Conservation (phyloP, 2,113 vertebrate species). For the Rhizomys pruinosus region DNA sequence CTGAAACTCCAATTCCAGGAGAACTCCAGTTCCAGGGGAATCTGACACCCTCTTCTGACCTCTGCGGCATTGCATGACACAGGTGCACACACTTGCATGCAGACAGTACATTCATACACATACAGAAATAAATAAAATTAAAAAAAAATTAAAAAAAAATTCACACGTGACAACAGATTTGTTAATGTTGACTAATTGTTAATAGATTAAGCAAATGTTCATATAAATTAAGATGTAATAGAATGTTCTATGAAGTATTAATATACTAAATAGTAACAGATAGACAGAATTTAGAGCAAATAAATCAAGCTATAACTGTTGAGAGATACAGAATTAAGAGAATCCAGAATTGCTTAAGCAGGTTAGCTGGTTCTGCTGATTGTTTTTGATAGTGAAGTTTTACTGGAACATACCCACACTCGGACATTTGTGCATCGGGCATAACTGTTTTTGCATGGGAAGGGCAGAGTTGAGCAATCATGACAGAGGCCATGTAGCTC, state of each 20-base stretch:
- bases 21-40: too few species aligned
- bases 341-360: background rate
- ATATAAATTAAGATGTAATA: background rate
- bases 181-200: conserved; percentile 19
- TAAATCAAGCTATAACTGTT: background rate
- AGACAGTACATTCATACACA: too few species aligned
- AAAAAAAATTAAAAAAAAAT: too few species aligned
- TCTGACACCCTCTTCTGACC: too few species aligned
- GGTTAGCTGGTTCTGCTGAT: background rate
- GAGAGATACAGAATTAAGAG: background rate
- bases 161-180: background rate
- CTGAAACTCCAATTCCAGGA: too few species aligned
- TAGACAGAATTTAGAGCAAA: conserved; percentile 24
- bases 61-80: too few species aligned
- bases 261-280: background rate
- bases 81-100: too few species aligned
- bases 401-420: background rate
- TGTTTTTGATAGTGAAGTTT: conserved; percentile 20
- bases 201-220: conserved; percentile 25
- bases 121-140: too few species aligned
- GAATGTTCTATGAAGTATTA: background rate
- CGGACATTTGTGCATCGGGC: background rate
- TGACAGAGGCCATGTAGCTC: background rate
- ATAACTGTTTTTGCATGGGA: background rate
- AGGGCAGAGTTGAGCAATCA: background rate